Evolutionary conservation across 2,797 vertebrate genomes (phyloP).

Genomic region (Ctenopoma multispine): DNA sequence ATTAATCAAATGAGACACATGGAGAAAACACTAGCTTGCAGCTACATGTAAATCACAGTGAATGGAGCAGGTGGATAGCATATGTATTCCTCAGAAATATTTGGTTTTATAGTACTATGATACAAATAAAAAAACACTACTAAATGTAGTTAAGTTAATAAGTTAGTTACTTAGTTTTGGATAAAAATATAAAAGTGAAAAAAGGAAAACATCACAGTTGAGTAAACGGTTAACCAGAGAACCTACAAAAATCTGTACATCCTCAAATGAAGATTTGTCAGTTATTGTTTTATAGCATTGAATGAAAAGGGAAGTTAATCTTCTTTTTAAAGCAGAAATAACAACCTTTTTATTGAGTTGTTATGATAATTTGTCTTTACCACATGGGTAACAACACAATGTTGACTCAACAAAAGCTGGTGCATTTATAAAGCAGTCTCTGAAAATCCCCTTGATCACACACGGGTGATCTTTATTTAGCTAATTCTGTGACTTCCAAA

Average conservation of each 20-base stretch:
- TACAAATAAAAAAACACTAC: neutral
- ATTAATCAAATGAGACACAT: conserved; percentile 62
- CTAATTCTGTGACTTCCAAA: too few relatives aligned
- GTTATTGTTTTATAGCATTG: neutral
- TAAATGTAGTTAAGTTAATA: neutral
- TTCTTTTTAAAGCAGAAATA: too few relatives aligned
- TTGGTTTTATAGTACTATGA: conserved; percentile 1
- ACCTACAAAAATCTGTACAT: neutral
- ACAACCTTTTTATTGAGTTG: neutral
- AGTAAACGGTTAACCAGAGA: neutral
- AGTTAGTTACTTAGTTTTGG: neutral
- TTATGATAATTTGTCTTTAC: neutral
- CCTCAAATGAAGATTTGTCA: neutral
- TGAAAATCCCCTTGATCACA: too few relatives aligned
- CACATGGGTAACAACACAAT: neutral
- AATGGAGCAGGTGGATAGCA: conserved; percentile 25
- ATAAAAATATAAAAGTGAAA: neutral
- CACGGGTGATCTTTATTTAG: neutral
- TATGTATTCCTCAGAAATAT: conserved; percentile 17
- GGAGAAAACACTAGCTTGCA: conserved; percentile 41
- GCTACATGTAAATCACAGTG: conserved; percentile 8
- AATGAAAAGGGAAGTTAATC: neutral
- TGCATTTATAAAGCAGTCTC: too few relatives aligned
- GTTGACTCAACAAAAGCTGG: neutral
- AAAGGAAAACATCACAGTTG: neutral